phyloP scores from a whole-genome alignment of 2,888 invertebrate species.

The Cremastinae sp. region DNA sequence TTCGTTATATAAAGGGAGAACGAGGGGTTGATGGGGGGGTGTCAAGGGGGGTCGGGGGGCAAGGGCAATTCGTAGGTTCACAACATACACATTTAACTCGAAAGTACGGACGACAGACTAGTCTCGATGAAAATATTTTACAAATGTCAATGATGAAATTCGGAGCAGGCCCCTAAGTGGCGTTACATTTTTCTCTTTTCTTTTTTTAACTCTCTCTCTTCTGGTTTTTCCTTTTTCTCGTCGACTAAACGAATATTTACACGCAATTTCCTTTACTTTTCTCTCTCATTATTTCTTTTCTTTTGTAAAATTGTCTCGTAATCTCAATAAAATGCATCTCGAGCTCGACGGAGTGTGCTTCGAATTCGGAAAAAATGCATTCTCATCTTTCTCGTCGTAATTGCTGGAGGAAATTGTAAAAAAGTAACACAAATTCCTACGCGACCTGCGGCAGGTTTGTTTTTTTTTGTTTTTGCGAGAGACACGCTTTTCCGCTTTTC shows the following conservation, averaged over 20 bases:
- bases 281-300: conserved; percentile 13
- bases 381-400: conserved; percentile 11
- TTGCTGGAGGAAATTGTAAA: conserved; percentile 11
- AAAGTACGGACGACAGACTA: conserved; percentile 69
- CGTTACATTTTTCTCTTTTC: conserved; percentile 61
- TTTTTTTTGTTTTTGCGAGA: too few relatives aligned
- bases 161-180: conserved; percentile 65
- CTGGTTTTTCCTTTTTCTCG: conserved; percentile 23
- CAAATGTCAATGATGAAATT: conserved; percentile 70
- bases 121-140: conserved; percentile 73
- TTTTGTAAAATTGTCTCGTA: conserved; percentile 34
- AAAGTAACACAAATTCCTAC: conserved; percentile 49
- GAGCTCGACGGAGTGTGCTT: conserved; percentile 29
- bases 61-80: conserved; percentile 55
- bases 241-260: conserved; percentile 58
- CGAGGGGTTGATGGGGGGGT: conserved; percentile 38
- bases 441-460: conserved; percentile 62
- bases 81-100: conserved; percentile 64
- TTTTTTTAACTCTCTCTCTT: conserved; percentile 30
- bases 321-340: conserved; percentile 24
- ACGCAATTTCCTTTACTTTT: conserved; percentile 53
- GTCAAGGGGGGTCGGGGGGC: conserved; percentile 31
- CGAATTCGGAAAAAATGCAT: conserved; percentile 8
- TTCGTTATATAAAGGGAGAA: conserved; percentile 64
- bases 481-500: conserved; percentile 33